Conservation (phyloP, 2,113 vertebrate species). For the Sylvilagus bachmani region DNA sequence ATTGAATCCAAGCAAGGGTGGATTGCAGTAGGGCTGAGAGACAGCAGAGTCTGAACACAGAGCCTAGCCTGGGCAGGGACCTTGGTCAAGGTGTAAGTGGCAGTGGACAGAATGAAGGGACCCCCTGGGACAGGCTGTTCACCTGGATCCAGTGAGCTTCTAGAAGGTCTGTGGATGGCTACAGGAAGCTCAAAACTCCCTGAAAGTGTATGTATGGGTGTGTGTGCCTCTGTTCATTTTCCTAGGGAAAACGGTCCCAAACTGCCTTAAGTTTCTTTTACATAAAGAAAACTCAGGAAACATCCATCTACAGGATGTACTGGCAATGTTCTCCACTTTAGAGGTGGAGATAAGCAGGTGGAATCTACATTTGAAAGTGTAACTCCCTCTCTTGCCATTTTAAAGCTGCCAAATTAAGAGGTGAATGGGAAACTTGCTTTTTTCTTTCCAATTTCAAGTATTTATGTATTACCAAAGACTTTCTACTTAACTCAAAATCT, state of each 20-base stretch:
- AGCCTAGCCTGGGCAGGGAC: rapidly evolving
- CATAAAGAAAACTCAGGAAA: background rate
- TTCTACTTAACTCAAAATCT: background rate
- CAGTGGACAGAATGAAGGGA: background rate
- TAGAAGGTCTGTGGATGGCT: background rate
- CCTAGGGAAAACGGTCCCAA: background rate
- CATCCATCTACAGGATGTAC: background rate
- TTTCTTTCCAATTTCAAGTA: background rate
- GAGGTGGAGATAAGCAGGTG: background rate
- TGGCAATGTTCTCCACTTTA: background rate
- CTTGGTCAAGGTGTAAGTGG: background rate
- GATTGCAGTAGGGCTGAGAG: background rate
- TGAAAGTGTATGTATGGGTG: background rate
- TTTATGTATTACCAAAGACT: background rate
- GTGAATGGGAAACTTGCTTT: background rate
- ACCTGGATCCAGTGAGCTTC: background rate
- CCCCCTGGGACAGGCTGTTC: background rate
- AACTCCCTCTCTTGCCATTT: background rate
- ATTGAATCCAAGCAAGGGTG: background rate
- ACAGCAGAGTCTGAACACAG: background rate
- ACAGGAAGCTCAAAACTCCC: background rate
- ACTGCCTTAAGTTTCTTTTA: background rate
- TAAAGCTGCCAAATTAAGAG: background rate
- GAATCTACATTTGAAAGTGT: background rate
- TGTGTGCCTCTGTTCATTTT: background rate